Conservation (phyloP, 1,140 invertebrate genomes). For the Papilio polyxenes region DNA sequence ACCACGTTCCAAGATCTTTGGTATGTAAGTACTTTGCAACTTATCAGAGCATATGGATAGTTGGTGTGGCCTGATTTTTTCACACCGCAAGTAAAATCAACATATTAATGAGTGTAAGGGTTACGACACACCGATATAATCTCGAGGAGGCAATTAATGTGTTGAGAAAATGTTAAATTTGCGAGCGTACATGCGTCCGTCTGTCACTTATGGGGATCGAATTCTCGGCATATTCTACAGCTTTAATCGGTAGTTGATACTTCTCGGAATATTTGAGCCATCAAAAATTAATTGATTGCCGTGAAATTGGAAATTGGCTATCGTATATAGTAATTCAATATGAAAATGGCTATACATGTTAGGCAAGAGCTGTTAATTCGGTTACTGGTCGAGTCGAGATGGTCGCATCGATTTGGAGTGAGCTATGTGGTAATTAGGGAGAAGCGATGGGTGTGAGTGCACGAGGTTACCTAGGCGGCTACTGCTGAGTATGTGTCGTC, state of each 20-base stretch:
- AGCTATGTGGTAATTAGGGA: conserved; percentile 4
- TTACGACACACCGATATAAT: conserved; percentile 38
- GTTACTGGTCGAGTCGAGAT: neutral
- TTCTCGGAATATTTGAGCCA: conserved; percentile 30
- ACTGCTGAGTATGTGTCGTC: neutral
- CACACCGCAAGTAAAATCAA: conserved; percentile 47
- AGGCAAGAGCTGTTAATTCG: conserved; percentile 1
- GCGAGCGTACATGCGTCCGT: conserved; percentile 28
- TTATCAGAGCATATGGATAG: conserved; percentile 24
- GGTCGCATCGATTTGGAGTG: neutral
- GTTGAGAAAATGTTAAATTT: conserved; percentile 46
- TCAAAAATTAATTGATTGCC: conserved; percentile 8
- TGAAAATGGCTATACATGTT: conserved; percentile 1
- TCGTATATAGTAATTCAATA: conserved; percentile 5
- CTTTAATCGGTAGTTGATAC: conserved; percentile 30
- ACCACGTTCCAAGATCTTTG: conserved; percentile 26
- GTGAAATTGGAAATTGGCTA: conserved; percentile 17
- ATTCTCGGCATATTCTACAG: conserved; percentile 3
- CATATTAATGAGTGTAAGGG: conserved; percentile 50
- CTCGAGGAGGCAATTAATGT: conserved; percentile 44
- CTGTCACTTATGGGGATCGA: neutral
- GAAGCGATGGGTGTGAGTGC: conserved; percentile 1
- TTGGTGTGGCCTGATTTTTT: conserved; percentile 47
- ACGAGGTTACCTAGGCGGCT: conserved; percentile 17
- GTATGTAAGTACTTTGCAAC: neutral